Percentiles rank a stretch among this genome's conserved stretches.
These are phyloP conservation scores for Teinopalpus imperialis DNA, from an alignment of 2,888 invertebrate genomes.

Conservation along the genomic window DNA sequence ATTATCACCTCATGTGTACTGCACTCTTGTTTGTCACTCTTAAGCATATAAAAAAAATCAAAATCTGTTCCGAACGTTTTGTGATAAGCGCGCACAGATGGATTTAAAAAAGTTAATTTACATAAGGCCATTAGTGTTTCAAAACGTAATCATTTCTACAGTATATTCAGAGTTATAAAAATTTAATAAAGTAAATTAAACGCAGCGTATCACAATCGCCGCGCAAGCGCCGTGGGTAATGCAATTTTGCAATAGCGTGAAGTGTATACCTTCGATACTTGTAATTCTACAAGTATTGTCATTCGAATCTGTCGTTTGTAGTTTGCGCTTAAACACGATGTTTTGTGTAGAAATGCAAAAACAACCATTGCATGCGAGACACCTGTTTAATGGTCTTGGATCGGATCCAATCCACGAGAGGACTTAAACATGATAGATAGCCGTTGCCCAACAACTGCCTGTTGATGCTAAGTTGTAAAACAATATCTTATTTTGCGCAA, in stretches of 20 bases:
- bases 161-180: slow-evolving; percentile 9
- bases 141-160: no score
- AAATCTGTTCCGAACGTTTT: no score
- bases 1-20: no score
- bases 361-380: slow-evolving; percentile 17
- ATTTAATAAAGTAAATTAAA: slow-evolving; percentile 42
- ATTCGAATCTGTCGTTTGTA: slow-evolving; percentile 9
- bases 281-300: slow-evolving; percentile 5
- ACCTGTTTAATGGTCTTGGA: slow-evolving; percentile 22
- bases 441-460: slow-evolving; percentile 19
- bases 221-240: slow-evolving; percentile 45
- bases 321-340: background rate
- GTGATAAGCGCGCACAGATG: no score
- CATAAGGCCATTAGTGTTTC: no score
- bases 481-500: background rate
- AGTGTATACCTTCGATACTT: slow-evolving; percentile 40
- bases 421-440: slow-evolving; percentile 6
- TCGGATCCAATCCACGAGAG: slow-evolving; percentile 16
- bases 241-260: slow-evolving; percentile 48
- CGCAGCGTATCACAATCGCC: slow-evolving; percentile 63
- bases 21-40: no score
- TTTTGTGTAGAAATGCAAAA: slow-evolving; percentile 19
- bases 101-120: no score
- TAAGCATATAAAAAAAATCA: no score
- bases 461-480: slow-evolving; percentile 16